Evolutionary conservation across 1,140 invertebrate genomes (phyloP).

Genomic region (Drosophila hydei): DNA sequence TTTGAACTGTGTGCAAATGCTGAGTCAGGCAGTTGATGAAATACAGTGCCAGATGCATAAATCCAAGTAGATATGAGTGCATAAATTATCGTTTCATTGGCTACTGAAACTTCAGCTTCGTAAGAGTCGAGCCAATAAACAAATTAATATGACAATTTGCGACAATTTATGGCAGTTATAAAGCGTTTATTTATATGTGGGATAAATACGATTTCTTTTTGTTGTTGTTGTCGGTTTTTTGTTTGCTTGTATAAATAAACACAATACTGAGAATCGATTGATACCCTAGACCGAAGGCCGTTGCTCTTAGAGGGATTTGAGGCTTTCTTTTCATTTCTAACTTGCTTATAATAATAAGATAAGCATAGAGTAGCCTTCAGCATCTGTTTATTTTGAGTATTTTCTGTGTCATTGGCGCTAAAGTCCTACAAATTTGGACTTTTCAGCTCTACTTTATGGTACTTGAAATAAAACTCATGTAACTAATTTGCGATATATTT

Average conservation of each 20-base stretch:
- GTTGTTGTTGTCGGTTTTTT: background rate
- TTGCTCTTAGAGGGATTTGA: too few species aligned
- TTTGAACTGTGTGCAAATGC: constrained; percentile 9
- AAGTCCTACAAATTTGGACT: too few species aligned
- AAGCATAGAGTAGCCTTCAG: too few species aligned
- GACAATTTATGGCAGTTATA: constrained; percentile 45
- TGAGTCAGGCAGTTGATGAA: constrained; percentile 24
- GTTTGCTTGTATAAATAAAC: constrained; percentile 1
- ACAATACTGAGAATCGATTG: background rate
- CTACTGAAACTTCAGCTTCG: constrained; percentile 19
- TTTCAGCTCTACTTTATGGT: too few species aligned
- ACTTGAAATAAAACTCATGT: too few species aligned
- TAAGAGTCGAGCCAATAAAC: constrained; percentile 33
- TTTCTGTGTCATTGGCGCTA: too few species aligned
- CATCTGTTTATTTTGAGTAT: too few species aligned
- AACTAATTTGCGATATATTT: too few species aligned
- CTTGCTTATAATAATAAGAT: too few species aligned
- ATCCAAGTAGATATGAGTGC: constrained; percentile 10
- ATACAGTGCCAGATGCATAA: constrained; percentile 6
- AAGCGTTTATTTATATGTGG: constrained; percentile 30
- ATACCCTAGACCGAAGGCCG: too few species aligned
- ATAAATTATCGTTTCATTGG: constrained; percentile 36
- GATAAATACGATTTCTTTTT: constrained; percentile 13
- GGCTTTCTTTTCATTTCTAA: too few species aligned
- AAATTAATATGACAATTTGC: constrained; percentile 43